A percentile compares a stretch with the other conserved stretches of the same genome.
Evolutionary conservation across 2,113 vertebrate genomes (phyloP).

Genomic region (Turdus rufiventris): DNA sequence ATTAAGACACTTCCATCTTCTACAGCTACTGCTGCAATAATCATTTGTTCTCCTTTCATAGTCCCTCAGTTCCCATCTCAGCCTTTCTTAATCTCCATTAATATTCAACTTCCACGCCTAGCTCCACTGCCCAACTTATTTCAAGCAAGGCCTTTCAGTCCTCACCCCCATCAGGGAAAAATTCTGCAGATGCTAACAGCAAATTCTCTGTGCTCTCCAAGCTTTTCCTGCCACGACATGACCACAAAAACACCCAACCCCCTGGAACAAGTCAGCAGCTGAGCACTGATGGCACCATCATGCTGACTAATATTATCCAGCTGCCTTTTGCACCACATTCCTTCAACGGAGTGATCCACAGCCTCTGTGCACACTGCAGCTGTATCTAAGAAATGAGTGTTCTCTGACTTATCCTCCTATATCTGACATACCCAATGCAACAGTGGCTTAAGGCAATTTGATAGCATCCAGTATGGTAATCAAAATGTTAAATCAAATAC

Average conservation of each 20-base stretch:
- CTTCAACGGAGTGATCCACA: not conserved
- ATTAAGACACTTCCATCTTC: not conserved
- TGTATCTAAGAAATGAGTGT: not conserved
- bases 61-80: not conserved
- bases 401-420: not conserved
- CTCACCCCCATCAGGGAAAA: not conserved
- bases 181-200: not conserved
- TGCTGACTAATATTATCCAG: conserved; percentile 13
- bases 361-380: not conserved
- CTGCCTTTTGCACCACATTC: not conserved
- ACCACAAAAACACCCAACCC: not conserved
- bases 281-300: not conserved
- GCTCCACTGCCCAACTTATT: not conserved
- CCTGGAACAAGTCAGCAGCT: not conserved
- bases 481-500: not conserved
- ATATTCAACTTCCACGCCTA: not conserved
- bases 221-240: not conserved
- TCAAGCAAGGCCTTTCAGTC: not conserved
- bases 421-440: not conserved
- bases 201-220: not conserved
- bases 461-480: not conserved
- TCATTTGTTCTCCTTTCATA: not conserved
- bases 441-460: not conserved
- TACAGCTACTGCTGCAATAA: not conserved
- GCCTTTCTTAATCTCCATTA: not conserved